Evolutionary conservation across 2,888 invertebrate species (phyloP).

Genomic region (Spicauda simplicius): DNA sequence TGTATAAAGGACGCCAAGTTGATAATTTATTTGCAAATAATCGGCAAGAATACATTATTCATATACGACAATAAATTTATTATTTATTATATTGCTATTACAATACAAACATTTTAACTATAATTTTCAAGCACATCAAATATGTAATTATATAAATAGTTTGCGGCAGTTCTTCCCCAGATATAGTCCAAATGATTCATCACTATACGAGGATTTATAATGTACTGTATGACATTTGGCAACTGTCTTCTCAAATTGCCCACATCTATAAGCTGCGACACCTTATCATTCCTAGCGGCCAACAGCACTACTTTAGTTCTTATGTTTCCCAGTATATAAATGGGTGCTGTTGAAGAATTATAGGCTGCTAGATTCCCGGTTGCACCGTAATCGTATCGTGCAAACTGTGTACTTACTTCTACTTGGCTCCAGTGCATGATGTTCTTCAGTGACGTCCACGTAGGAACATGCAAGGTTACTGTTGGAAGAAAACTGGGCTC

Average conservation of each 20-base stretch:
- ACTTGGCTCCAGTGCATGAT: conserved; percentile 1
- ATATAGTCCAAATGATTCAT: conserved; percentile 47
- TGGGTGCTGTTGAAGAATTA: conserved; percentile 38
- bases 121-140: too few relatives aligned
- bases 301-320: conserved; percentile 39
- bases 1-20: too few relatives aligned
- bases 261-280: conserved; percentile 37
- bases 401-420: conserved; percentile 10
- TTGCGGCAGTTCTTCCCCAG: too few relatives aligned
- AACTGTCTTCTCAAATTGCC: conserved; percentile 26
- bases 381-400: conserved; percentile 43
- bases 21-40: too few relatives aligned
- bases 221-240: conserved; percentile 34
- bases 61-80: too few relatives aligned
- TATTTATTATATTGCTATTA: too few relatives aligned
- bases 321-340: conserved; percentile 40
- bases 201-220: conserved; percentile 29
- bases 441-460: conserved; percentile 9
- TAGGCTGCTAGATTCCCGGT: conserved; percentile 37
- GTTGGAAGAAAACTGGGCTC: conserved; percentile 18
- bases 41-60: too few relatives aligned
- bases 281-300: conserved; percentile 39
- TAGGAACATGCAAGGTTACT: background rate
- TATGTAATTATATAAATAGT: too few relatives aligned
- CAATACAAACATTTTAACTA: too few relatives aligned